Base-by-base conservation (phyloP, 23 tunicate genomes). In the Diplosoma virens region DNA sequence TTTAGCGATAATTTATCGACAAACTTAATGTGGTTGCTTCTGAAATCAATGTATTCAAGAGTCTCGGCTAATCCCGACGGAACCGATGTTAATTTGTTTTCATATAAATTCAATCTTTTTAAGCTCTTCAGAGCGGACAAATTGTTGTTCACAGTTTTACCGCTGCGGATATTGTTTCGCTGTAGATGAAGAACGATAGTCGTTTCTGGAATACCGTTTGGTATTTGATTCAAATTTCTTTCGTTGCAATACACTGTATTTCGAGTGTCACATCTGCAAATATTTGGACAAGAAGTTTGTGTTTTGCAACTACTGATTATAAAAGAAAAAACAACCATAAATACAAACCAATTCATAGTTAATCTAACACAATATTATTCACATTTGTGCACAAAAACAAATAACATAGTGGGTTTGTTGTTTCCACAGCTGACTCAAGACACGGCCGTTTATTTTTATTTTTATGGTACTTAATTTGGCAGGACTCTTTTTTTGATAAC, bases 221-320 rank as follows among this genome's bases (percentile, higher is more conserved):
- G 98, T 3, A 93, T 60, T 54, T 52, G 7, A 7, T 30, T 32
- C 14, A 86, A 60, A 17, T 66, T 28, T 54, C 61, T 78, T 32
- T 86, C 81, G 25, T 72, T 71, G 61, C 98, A 93, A 66, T 81
- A 87, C 11, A 87, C 94, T 14, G 48, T 80, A 30, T 71, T 85
- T 26, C 90, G 74, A 58, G 76, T 78, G 35, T 18, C 18, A 46
- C 98, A 93, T 27, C 98, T 79, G 47, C 98, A 93, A 24, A 21
- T 25, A 22, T 58, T 41, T 17, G 98, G 98, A 80, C 97, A 89
- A 56, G n/a, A n/a, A n/a, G n/a, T n/a, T n/a, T n/a, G n/a, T n/a
- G n/a, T n/a, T n/a, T n/a, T n/a, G n/a, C n/a, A n/a, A n/a, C n/a
- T n/a, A n/a, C n/a, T n/a, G n/a, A n/a, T n/a, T n/a, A n/a, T n/a